Evolutionary conservation across 2,113 vertebrate species (phyloP).

Genomic region (Trogon melanurus): DNA sequence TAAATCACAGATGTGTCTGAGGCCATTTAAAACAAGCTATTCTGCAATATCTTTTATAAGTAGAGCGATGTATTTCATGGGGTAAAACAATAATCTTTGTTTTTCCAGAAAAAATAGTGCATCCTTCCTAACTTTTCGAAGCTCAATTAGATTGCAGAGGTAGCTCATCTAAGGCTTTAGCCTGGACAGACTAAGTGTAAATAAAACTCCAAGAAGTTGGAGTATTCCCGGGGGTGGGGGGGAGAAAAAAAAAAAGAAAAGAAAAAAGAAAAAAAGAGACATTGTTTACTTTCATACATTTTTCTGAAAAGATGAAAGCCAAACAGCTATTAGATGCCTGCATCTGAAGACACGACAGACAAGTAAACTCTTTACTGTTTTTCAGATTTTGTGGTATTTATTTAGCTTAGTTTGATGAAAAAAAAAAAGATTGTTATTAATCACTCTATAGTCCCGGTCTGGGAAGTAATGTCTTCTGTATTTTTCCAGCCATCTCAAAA

Average conservation of each 20-base stretch:
- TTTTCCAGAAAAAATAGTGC: neutral
- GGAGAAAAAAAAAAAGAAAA: neutral
- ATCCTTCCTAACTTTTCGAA: neutral
- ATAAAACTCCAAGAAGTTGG: neutral
- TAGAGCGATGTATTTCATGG: neutral
- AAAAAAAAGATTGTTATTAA: neutral
- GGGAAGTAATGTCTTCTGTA: fast-evolving
- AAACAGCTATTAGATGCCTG: neutral
- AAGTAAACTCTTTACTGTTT: neutral
- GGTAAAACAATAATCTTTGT: neutral
- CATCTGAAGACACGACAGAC: neutral
- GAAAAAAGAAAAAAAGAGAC: neutral
- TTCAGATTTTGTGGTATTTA: neutral
- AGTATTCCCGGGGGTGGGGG: neutral
- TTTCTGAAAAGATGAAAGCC: neutral
- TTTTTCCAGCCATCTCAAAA: neutral
- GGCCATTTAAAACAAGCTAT: neutral
- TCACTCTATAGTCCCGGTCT: neutral
- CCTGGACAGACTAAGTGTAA: neutral
- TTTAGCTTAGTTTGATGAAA: neutral
- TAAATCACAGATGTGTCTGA: neutral
- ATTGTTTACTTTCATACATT: neutral
- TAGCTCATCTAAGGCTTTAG: neutral
- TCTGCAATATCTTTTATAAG: neutral
- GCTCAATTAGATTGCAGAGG: neutral